These are phyloP conservation scores for Lasioglossum marginatum DNA, from an alignment of 2,888 invertebrate species.

Conservation along the genomic window DNA sequence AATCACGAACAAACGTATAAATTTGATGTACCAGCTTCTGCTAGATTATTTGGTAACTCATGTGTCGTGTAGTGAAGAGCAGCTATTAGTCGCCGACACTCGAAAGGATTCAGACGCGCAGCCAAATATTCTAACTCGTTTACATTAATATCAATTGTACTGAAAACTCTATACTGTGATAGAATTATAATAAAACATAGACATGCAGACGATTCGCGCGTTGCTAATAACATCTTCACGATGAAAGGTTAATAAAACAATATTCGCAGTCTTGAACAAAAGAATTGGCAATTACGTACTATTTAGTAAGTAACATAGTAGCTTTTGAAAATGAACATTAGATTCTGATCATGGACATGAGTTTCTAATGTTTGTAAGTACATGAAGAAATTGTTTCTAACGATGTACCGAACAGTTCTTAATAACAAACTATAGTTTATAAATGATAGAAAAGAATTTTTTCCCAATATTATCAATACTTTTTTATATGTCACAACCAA, in stretches of 20 bases:
- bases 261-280: background rate
- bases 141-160: constrained; percentile 80
- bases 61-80: constrained; percentile 86
- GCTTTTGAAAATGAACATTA: background rate
- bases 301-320: background rate
- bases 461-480: background rate
- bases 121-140: constrained; percentile 86
- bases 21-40: constrained; percentile 82
- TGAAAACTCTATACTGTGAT: background rate
- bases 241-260: constrained; percentile 15
- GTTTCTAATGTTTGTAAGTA: background rate
- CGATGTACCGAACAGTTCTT: background rate
- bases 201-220: background rate
- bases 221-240: constrained; percentile 13
- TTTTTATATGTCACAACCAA: background rate
- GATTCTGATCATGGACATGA: no score
- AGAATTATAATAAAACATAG: constrained; percentile 19
- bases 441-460: background rate
- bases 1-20: background rate
- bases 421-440: background rate
- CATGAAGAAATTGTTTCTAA: background rate
- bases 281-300: background rate
- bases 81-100: constrained; percentile 87
- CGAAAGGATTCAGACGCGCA: constrained; percentile 86
- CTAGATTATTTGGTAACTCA: constrained; percentile 84